Evolutionary conservation across 2,113 vertebrate species (phyloP).

Genomic region (Nanorana parkeri): DNA sequence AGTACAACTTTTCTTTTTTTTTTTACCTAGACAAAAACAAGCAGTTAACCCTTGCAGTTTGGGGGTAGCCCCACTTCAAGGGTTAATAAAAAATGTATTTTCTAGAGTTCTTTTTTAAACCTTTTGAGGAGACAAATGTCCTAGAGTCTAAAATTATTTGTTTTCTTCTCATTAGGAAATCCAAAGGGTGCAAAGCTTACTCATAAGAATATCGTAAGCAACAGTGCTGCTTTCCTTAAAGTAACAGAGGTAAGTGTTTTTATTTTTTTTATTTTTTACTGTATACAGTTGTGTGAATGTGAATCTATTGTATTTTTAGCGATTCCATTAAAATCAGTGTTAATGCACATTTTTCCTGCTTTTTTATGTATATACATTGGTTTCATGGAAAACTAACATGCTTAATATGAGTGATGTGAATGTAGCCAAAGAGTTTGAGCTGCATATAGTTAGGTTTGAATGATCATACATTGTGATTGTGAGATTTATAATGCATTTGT

Average conservation of each 20-base stretch:
- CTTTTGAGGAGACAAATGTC: no score
- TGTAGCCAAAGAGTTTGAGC: no score
- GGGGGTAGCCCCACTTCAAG: no score
- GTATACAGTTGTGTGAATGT: background rate
- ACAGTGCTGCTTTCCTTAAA: conserved; percentile 88
- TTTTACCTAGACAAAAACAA: no score
- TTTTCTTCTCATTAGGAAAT: conserved; percentile 75
- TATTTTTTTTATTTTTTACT: background rate
- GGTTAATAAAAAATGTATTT: no score
- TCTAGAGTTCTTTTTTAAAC: no score
- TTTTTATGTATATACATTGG: background rate
- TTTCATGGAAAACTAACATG: background rate
- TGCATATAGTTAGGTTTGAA: no score
- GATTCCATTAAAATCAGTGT: background rate
- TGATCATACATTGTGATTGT: no score
- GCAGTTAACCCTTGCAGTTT: no score
- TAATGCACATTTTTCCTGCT: background rate
- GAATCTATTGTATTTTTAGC: background rate
- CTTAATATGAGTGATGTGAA: no score
- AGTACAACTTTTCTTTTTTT: no score
- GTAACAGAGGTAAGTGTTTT: conserved; percentile 83
- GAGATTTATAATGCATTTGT: background rate
- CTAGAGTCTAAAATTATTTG: background rate
- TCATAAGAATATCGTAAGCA: conserved; percentile 88
- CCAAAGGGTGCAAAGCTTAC: conserved; percentile 95